These are phyloP conservation scores for Hydroisotoma schaefferi DNA, from an alignment of 2,888 invertebrate genomes.

Conservation along the genomic window DNA sequence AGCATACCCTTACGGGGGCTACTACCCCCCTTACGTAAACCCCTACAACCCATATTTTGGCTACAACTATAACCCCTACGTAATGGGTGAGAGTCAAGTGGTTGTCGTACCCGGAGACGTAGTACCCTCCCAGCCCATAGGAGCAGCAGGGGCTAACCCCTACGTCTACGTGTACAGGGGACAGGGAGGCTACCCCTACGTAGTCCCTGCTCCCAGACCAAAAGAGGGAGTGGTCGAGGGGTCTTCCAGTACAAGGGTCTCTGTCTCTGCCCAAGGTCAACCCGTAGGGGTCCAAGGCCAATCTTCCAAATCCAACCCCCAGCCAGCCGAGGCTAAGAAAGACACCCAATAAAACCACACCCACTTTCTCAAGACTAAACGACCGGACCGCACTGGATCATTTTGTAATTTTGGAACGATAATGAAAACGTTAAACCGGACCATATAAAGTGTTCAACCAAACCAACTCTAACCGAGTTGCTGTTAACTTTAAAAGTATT, in stretches of 20 bases:
- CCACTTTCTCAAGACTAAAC: too few relatives aligned
- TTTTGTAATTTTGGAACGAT: too few relatives aligned
- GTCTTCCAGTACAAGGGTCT: background rate
- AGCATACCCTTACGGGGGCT: too few relatives aligned
- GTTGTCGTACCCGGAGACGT: background rate
- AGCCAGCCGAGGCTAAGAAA: slow-evolving; percentile 1
- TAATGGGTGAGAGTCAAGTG: background rate
- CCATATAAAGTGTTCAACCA: too few relatives aligned
- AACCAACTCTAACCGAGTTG: too few relatives aligned
- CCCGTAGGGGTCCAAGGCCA: background rate
- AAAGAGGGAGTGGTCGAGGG: background rate
- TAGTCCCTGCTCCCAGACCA: background rate
- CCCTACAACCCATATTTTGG: slow-evolving; percentile 14
- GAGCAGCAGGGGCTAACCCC: background rate
- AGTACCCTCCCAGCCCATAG: background rate
- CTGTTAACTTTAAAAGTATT: too few relatives aligned
- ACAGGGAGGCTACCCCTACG: background rate
- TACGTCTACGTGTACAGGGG: slow-evolving; percentile 3
- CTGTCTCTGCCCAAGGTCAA: background rate
- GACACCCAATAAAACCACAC: too few relatives aligned
- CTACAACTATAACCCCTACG: slow-evolving; percentile 11
- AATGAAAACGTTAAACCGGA: too few relatives aligned
- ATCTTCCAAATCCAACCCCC: background rate
- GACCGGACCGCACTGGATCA: too few relatives aligned
- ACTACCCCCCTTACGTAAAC: too few relatives aligned